Conservation (phyloP, 2,888 invertebrate species). For the Lasius fuliginosus region DNA sequence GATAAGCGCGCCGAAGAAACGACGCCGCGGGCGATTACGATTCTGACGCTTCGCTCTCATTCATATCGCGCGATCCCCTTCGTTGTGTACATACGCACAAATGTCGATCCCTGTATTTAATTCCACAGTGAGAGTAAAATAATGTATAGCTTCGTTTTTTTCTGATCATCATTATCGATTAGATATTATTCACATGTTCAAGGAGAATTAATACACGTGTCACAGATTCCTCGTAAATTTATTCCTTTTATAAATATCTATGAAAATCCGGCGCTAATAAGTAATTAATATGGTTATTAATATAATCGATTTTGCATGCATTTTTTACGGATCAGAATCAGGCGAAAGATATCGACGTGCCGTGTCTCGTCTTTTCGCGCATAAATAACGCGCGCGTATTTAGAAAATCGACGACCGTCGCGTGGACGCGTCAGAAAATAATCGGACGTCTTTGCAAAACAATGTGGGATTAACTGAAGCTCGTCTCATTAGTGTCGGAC, state of each 20-base stretch:
- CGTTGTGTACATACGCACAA: neutral
- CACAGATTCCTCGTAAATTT: neutral
- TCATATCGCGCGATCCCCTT: slow-evolving; percentile 8
- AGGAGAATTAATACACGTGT: neutral
- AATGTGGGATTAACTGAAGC: slow-evolving; percentile 58
- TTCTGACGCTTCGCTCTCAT: slow-evolving; percentile 49
- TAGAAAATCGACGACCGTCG: slow-evolving; percentile 18
- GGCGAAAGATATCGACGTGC: slow-evolving; percentile 17
- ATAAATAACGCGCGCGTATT: slow-evolving; percentile 13
- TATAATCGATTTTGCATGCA: neutral
- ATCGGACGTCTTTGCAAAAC: slow-evolving; percentile 50
- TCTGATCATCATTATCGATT: neutral
- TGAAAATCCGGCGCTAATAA: neutral
- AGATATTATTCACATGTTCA: neutral
- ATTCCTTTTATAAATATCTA: neutral
- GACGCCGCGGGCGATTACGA: slow-evolving; percentile 50
- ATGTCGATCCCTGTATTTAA: neutral
- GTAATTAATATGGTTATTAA: neutral
- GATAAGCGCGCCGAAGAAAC: slow-evolving; percentile 61
- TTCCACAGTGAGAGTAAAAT: neutral
- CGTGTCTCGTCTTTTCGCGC: slow-evolving; percentile 7
- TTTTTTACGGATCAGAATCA: slow-evolving; percentile 29
- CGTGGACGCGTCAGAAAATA: slow-evolving; percentile 13
- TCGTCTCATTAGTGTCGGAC: slow-evolving; percentile 62
- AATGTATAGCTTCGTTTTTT: neutral